phyloP scores from a whole-genome alignment of 2,888 invertebrate species.

The Hedya salicella region DNA sequence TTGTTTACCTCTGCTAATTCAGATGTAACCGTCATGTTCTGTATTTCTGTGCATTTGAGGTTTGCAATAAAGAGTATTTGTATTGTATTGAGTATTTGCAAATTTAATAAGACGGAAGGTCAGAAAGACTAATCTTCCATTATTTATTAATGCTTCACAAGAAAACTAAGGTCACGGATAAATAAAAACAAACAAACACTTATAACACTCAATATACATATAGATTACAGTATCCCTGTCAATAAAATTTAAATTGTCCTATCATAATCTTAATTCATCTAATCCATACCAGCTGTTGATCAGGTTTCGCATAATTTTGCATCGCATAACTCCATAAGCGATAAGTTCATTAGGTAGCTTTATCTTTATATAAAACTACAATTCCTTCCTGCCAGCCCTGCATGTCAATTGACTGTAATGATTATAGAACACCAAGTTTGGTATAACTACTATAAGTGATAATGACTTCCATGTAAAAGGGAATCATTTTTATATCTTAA shows the following conservation, averaged over 20 bases:
- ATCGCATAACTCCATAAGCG: slow-evolving; percentile 37
- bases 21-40: too few relatives aligned
- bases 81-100: too few relatives aligned
- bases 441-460: slow-evolving; percentile 16
- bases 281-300: slow-evolving; percentile 45
- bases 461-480: slow-evolving; percentile 12
- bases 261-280: slow-evolving; percentile 41
- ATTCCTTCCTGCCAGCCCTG: slow-evolving; percentile 39
- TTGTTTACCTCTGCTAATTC: too few relatives aligned
- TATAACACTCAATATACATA: not conserved
- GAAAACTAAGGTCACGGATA: too few relatives aligned
- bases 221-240: not conserved
- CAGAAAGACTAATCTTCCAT: too few relatives aligned
- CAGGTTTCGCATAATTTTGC: slow-evolving; percentile 38
- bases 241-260: slow-evolving; percentile 15
- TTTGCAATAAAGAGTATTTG: too few relatives aligned
- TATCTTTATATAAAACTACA: slow-evolving; percentile 34
- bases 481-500: not conserved
- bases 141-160: too few relatives aligned
- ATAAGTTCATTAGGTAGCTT: slow-evolving; percentile 21
- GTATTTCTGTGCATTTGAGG: too few relatives aligned
- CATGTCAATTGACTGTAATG: slow-evolving; percentile 27
- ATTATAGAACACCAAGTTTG: slow-evolving; percentile 24
- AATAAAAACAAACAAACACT: too few relatives aligned
- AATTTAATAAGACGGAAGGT: too few relatives aligned